Base-by-base conservation (phyloP, 23 tunicate species). In the Diplosoma virens region DNA sequence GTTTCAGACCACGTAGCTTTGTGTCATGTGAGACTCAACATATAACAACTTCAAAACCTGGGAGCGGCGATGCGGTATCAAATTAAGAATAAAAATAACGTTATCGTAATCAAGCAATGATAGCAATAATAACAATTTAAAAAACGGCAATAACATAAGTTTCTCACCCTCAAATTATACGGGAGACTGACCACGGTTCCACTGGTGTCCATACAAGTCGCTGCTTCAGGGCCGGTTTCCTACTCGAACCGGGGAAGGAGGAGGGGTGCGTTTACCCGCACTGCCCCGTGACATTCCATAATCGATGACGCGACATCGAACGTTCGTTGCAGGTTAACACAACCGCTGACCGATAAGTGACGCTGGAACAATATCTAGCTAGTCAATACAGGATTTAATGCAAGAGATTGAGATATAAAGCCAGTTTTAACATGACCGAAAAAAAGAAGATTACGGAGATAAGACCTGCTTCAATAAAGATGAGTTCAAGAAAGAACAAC, bases 111-210 rank as follows among this genome's bases (percentile, higher is more conserved):
- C 14, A 7, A 41, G 14, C 9, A 41, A 41, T 41, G 50, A 14
- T 7, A 41, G 14, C 9, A 41, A 7, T 7, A 7, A 14, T 7
- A 41, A 41, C 50, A 41, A 9, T 41, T 41, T 14, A 41, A 41
- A 14, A 41, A 41, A 7, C 50, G 14, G 50, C 9, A 9, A 41
- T 7, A 41, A 41, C 9, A 7, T 7, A 7, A 41, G 11, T 41
- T 4, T 31, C 85, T 76, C 58, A 92, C 97, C 84, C 97, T 67
- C 30, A 92, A 76, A 60, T 85, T 88, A 41, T 85, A 85, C 7
- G 97, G 92, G 20, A 92, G 83, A 2, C 87, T 37, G 0, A 92
- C 97, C 58, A 92, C 58, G 18, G 86, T 50, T 1, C 97, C 97
- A 9, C 92, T 59, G 2, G 66, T 76, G 56, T 80, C 92, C 67